Base-by-base conservation (phyloP, 2,888 invertebrate genomes). In the Tyria jacobaeae region DNA sequence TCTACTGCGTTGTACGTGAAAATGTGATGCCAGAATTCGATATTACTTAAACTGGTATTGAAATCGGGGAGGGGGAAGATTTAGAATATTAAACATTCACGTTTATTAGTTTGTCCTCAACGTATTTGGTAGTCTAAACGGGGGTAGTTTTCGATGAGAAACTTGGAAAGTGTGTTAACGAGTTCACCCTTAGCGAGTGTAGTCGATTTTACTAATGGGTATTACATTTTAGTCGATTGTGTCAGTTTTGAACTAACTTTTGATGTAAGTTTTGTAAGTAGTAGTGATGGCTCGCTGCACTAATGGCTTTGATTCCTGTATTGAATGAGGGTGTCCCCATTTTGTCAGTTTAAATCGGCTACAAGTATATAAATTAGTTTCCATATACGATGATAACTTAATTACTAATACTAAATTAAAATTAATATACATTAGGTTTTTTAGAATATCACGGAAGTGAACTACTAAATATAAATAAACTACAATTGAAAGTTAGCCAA, bases 71-170 rank as follows among this genome's bases (percentile, higher is more conserved):
- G 62, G 64, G 75, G 75, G 89, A 89, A 90, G 89, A 90, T 90
- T 89, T 85, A 83, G 91, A 91, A 92, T 92, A 93, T 92, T 92
- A 93, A 93, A 92, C 92, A 92, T 93, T 92, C 89, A 90, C 90
- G 90, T 92, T 93, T 94, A 94, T 92, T 93, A 94, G 92, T 93
- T 93, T 89, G 90, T 91, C 90, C 91, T 88, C 89, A 79, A 84
- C 88, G 89, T 90, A 90, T 91, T 91, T 90, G 89, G 88, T 85
- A 89, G 89, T 90, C 86, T 88, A 90, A 91, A 85, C 88, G 89
- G 79, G 85, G 89, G 90, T 90, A 90, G 90, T 90, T 90, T 86
- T 87, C 86, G 88, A 85, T 85, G 79, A 60, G 83, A 86, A 84
- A 90, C 89, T 89, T 91, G 83, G 89, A 89, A 92, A 92, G 90